These are phyloP conservation scores for Gobius niger DNA, from an alignment of 2,113 vertebrate genomes.

Conservation along the genomic window DNA sequence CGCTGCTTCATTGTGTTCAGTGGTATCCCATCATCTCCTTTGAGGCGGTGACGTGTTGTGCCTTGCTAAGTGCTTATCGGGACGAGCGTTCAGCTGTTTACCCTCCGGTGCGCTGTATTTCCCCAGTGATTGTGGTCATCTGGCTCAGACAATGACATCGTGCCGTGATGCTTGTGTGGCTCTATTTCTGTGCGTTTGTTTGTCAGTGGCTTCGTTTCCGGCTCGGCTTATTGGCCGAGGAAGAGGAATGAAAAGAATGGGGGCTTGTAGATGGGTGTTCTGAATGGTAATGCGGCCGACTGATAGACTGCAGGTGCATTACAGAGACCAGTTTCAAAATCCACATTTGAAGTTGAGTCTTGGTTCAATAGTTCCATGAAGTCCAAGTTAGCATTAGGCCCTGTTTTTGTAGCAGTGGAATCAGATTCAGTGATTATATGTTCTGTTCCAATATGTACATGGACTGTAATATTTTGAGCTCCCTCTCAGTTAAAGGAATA, in stretches of 20 bases:
- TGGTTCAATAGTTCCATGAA: too few relatives aligned
- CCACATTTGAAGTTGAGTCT: too few relatives aligned
- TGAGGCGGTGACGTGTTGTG: not conserved
- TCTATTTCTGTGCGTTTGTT: constrained; percentile 35
- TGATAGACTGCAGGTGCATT: constrained; percentile 2
- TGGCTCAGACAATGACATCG: constrained; percentile 62
- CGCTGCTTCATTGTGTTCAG: too few relatives aligned
- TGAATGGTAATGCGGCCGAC: constrained; percentile 26
- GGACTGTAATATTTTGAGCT: too few relatives aligned
- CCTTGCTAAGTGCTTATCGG: constrained; percentile 12
- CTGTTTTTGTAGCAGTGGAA: too few relatives aligned
- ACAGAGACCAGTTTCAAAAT: too few relatives aligned
- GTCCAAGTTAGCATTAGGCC: too few relatives aligned
- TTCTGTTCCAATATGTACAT: too few relatives aligned
- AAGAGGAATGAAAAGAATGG: constrained; percentile 59
- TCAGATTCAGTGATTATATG: too few relatives aligned
- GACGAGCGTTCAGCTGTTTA: constrained; percentile 56
- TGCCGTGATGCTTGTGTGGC: not conserved
- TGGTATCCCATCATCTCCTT: too few relatives aligned
- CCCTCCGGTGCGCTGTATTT: constrained; percentile 54
- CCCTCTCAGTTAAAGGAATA: too few relatives aligned
- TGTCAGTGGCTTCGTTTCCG: constrained; percentile 64
- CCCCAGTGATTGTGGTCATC: constrained; percentile 59
- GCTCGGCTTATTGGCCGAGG: constrained; percentile 62
- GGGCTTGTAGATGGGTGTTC: constrained; percentile 30